phyloP scores from a whole-genome alignment of 2,888 invertebrate species.

The Calameuta idolon region DNA sequence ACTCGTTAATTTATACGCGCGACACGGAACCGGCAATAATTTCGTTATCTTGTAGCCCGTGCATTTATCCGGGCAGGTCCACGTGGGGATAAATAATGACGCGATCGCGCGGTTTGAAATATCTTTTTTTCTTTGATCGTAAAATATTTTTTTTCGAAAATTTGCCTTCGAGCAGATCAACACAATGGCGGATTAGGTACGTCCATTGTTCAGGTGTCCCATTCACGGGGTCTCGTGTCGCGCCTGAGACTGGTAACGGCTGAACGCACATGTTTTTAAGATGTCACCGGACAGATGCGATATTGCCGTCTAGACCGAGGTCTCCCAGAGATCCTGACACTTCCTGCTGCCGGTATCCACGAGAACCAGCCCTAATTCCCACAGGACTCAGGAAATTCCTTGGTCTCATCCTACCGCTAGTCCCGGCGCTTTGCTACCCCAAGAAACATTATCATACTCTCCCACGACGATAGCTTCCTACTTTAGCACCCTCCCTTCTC shows the following conservation, averaged over 20 bases:
- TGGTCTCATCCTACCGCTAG: slow-evolving; percentile 22
- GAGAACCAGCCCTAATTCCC: slow-evolving; percentile 41
- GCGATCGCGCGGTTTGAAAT: no score
- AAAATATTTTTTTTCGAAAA: no score
- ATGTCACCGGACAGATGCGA: slow-evolving; percentile 62
- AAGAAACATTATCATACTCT: slow-evolving; percentile 49
- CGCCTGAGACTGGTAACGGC: slow-evolving; percentile 13
- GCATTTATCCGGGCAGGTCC: no score
- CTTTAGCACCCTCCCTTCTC: neutral
- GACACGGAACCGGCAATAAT: neutral
- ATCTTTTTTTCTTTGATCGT: no score
- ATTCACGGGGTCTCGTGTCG: neutral
- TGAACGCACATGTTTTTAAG: slow-evolving; percentile 48
- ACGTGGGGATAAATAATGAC: no score
- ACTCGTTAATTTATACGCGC: slow-evolving; percentile 13
- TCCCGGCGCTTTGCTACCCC: slow-evolving; percentile 12
- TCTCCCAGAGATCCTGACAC: slow-evolving; percentile 49
- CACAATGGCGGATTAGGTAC: no score
- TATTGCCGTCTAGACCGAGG: slow-evolving; percentile 52
- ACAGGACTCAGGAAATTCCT: slow-evolving; percentile 39
- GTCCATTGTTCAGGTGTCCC: neutral
- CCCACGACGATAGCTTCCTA: slow-evolving; percentile 25
- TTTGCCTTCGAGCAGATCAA: no score
- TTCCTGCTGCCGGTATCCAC: slow-evolving; percentile 43
- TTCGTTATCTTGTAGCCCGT: no score